A percentile compares a stretch with the other conserved stretches of the same genome.
Conservation (phyloP, 2,113 vertebrate genomes). For the Manacus vitellinus region DNA sequence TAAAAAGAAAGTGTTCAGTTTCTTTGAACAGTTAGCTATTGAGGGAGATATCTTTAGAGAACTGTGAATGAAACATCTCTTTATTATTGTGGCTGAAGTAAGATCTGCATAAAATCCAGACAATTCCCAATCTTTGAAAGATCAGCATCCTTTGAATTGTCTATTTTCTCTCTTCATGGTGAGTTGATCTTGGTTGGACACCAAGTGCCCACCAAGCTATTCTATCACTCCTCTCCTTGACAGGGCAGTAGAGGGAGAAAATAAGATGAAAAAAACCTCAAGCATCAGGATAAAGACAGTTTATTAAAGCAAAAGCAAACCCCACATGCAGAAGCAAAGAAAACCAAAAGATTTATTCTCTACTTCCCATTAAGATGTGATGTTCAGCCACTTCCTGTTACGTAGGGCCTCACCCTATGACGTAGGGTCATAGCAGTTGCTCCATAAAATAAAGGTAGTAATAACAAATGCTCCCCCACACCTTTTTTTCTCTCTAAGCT, state of each 20-base stretch:
- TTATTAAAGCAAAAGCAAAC: neutral
- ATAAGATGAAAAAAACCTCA: neutral
- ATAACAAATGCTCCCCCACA: neutral
- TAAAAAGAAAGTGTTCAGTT: neutral
- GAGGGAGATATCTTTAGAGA: neutral
- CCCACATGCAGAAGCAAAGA: neutral
- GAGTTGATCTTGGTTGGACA: neutral
- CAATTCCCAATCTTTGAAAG: neutral
- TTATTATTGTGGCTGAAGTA: neutral
- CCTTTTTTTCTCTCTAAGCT: neutral
- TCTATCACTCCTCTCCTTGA: neutral
- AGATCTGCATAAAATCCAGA: neutral
- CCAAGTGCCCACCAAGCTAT: neutral
- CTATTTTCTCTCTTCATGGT: neutral
- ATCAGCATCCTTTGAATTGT: neutral
- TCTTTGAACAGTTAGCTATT: neutral
- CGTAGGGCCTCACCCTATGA: neutral
- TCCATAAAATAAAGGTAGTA: neutral
- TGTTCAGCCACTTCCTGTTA: neutral
- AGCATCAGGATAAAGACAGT: neutral
- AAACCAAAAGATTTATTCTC: neutral
- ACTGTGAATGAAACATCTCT: neutral
- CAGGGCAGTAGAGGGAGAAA: neutral
- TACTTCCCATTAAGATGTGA: neutral
- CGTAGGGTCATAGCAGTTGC: neutral